Conservation (phyloP, 2,797 vertebrate species). For the Danio jaintianensis region DNA sequence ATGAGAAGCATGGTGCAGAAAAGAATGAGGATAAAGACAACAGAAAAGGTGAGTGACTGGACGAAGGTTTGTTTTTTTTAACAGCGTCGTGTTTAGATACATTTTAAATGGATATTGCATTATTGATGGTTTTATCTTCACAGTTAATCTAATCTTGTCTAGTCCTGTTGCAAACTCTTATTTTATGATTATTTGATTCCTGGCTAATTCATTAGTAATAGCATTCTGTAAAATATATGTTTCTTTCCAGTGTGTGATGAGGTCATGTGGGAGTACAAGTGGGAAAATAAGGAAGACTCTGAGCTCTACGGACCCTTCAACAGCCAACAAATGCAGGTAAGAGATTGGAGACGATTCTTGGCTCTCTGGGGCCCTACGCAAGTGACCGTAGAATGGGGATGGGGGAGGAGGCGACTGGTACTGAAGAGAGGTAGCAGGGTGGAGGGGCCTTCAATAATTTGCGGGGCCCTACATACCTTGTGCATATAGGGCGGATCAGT, state of each 20-base stretch:
- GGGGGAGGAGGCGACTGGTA: too few species aligned
- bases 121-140: too few species aligned
- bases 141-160: background rate
- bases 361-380: too few species aligned
- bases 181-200: background rate
- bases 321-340: constrained; percentile 93
- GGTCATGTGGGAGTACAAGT: constrained; percentile 93
- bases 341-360: constrained; percentile 8
- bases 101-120: background rate
- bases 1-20: constrained; percentile 71
- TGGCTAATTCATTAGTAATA: background rate
- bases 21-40: constrained; percentile 64
- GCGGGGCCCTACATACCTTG: too few species aligned
- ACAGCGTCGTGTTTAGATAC: background rate
- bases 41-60: constrained; percentile 64
- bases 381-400: too few species aligned
- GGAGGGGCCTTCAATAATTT: too few species aligned
- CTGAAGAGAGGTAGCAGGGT: too few species aligned
- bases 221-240: background rate
- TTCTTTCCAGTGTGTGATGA: constrained; percentile 62
- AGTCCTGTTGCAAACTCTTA: background rate
- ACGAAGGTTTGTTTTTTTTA: background rate
- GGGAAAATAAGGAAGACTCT: constrained; percentile 84
- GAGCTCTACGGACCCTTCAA: constrained; percentile 90
- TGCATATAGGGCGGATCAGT: too few species aligned